Conservation (phyloP, 2,888 invertebrate genomes). For the Coenonympha arcania region DNA sequence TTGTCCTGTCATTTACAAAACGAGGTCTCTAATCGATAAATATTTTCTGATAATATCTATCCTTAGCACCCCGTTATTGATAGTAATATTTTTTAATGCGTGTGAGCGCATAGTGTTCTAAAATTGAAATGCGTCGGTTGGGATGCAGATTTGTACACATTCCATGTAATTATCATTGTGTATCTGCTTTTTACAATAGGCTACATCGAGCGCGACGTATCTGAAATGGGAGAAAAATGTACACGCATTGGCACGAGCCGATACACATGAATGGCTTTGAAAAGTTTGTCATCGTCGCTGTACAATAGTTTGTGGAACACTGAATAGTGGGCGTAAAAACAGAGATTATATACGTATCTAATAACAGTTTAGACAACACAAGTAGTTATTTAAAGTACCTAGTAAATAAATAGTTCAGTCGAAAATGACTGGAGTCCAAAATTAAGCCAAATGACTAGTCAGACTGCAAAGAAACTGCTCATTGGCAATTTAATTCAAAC, state of each 20-base stretch:
- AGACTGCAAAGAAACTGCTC: no score
- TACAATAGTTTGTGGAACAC: not conserved
- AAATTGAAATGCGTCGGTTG: slow-evolving; percentile 47
- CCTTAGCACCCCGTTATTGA: slow-evolving; percentile 46
- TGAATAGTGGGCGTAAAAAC: not conserved
- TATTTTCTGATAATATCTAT: slow-evolving; percentile 59
- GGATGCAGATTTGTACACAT: slow-evolving; percentile 51
- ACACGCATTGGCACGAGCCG: slow-evolving; percentile 53
- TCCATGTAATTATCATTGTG: slow-evolving; percentile 68
- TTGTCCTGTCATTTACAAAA: slow-evolving; percentile 23
- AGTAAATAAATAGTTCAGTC: no score
- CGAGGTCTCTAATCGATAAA: slow-evolving; percentile 54
- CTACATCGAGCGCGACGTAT: slow-evolving; percentile 62
- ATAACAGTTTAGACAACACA: no score
- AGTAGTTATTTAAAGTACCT: no score
- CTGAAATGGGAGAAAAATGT: slow-evolving; percentile 55
- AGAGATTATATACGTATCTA: not conserved
- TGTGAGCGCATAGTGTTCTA: slow-evolving; percentile 46
- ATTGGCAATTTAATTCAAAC: no score
- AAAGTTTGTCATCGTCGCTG: slow-evolving; percentile 52
- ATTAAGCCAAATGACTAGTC: no score
- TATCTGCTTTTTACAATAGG: slow-evolving; percentile 70
- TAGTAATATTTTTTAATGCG: slow-evolving; percentile 23
- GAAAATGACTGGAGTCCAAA: no score
- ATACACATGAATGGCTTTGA: slow-evolving; percentile 59